Conservation (phyloP, 2,797 vertebrate species). For the Parauchenoglanis punctatus region DNA sequence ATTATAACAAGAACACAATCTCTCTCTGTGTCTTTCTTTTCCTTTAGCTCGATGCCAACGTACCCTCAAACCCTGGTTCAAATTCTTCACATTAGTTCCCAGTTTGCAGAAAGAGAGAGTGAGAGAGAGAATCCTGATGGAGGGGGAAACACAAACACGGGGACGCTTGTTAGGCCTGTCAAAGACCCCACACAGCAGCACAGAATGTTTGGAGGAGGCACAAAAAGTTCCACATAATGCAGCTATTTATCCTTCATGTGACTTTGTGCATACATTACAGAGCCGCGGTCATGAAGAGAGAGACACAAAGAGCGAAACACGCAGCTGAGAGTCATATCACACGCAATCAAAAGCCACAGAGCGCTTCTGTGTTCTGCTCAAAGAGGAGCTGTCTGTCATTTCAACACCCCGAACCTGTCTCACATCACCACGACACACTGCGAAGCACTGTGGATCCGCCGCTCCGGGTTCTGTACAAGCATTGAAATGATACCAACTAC, state of each 20-base stretch:
- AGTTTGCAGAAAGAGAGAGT: constrained; percentile 20
- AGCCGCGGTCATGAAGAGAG: constrained; percentile 21
- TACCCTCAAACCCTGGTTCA: constrained; percentile 48
- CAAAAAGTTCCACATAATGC: constrained; percentile 56
- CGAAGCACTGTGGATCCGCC: not conserved
- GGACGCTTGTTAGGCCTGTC: constrained; percentile 60
- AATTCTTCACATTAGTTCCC: constrained; percentile 45
- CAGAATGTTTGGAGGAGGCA: constrained; percentile 61
- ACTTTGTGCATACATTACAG: constrained; percentile 59
- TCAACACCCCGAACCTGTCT: not conserved
- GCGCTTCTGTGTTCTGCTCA: constrained; percentile 43
- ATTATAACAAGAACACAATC: not conserved
- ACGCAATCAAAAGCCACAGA: constrained; percentile 46
- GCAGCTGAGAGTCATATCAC: constrained; percentile 38
- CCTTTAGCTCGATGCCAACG: constrained; percentile 16
- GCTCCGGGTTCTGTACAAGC: not conserved
- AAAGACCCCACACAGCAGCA: constrained; percentile 60
- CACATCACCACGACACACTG: not conserved
- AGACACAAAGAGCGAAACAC: constrained; percentile 36
- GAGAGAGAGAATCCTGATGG: constrained; percentile 28
- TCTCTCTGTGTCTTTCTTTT: constrained; percentile 13
- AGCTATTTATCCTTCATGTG: constrained; percentile 64
- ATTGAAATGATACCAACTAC: not conserved
- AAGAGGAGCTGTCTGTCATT: constrained; percentile 25
- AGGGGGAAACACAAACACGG: constrained; percentile 55